phyloP scores from a whole-genome alignment of 2,888 invertebrate species.

The Ernsta delagoae region DNA sequence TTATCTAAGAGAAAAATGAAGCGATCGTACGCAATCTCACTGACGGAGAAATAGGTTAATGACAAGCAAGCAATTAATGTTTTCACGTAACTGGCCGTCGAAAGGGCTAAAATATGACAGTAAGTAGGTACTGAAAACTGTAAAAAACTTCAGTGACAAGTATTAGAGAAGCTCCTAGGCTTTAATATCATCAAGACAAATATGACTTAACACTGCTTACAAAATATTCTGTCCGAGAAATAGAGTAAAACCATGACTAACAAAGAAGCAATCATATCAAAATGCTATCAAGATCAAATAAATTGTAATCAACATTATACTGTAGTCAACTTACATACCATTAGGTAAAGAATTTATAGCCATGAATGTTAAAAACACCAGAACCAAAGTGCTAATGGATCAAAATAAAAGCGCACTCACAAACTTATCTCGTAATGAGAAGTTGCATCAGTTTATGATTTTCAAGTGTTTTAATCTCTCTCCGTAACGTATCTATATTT shows the following conservation, averaged over 20 bases:
- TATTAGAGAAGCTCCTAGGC: no score
- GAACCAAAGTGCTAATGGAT: slow-evolving; percentile 25
- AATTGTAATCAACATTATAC: no score
- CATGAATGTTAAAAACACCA: slow-evolving; percentile 3
- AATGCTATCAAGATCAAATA: not conserved
- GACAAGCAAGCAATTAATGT: not conserved
- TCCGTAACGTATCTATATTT: slow-evolving; percentile 19
- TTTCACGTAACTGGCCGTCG: not conserved
- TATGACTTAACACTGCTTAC: no score
- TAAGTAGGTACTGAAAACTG: no score
- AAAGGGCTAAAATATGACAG: not conserved
- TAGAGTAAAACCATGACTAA: no score
- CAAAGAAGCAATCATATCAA: not conserved
- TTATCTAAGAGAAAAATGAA: not conserved
- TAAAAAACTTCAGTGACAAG: no score
- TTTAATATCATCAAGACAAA: no score
- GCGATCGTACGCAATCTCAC: not conserved
- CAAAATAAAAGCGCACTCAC: slow-evolving; percentile 12
- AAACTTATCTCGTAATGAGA: slow-evolving; percentile 18
- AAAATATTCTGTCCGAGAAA: no score
- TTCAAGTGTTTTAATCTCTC: slow-evolving; percentile 27
- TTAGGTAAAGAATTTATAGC: not conserved
- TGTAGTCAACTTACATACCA: no score
- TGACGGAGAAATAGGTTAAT: not conserved
- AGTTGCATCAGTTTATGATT: slow-evolving; percentile 29